Evolutionary conservation across 2,113 vertebrate species (phyloP).

Genomic region (Halichoeres trimaculatus): DNA sequence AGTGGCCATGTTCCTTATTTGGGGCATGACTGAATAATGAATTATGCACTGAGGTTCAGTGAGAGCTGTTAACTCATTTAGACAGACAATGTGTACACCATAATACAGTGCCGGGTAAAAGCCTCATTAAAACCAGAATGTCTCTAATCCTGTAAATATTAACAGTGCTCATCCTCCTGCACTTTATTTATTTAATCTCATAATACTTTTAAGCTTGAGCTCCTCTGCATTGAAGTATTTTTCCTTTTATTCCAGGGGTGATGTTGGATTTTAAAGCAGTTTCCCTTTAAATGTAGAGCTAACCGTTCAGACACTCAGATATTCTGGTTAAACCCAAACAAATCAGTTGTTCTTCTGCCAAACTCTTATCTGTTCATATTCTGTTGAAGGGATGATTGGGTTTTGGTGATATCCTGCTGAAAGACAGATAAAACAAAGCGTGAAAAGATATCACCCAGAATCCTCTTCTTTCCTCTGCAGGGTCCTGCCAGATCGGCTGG

Average conservation of each 20-base stretch:
- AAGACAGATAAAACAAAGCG: constrained; percentile 13
- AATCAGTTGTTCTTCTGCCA: constrained; percentile 6
- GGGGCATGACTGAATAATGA: background rate
- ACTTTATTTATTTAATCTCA: constrained; percentile 17
- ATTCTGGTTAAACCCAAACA: background rate
- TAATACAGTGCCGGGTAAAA: background rate
- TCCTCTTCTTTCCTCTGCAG: constrained; percentile 73
- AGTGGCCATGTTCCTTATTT: background rate
- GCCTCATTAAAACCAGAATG: background rate
- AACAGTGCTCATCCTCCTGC: background rate
- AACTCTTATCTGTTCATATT: constrained; percentile 16
- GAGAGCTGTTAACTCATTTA: background rate
- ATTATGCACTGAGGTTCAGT: background rate
- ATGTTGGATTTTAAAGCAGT: constrained; percentile 1
- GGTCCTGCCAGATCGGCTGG: constrained; percentile 96
- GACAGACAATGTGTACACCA: background rate
- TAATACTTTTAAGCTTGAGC: background rate
- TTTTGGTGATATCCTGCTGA: constrained; percentile 20
- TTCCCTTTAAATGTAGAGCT: background rate
- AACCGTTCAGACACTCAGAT: background rate
- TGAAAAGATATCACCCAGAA: constrained; percentile 8
- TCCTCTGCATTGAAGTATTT: background rate
- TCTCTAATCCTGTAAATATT: background rate
- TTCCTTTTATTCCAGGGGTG: background rate
- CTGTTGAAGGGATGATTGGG: constrained; percentile 10